Conservation (phyloP, 2,113 vertebrate genomes). For the Ctenodactylus gundi region DNA sequence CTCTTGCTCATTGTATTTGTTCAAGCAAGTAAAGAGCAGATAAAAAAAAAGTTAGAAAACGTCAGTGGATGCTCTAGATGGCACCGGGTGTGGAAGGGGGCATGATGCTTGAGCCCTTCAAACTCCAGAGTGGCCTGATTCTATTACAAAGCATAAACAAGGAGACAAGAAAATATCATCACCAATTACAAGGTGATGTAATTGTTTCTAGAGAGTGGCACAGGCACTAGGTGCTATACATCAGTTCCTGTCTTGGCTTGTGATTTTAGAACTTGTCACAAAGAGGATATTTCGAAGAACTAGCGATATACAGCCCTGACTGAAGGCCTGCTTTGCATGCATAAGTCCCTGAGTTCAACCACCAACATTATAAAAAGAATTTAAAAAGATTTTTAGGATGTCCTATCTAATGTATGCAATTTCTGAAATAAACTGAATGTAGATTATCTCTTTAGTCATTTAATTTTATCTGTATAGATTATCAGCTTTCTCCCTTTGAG, state of each 20-base stretch:
- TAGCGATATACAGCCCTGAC: no score
- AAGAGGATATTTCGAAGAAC: background rate
- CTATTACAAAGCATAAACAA: background rate
- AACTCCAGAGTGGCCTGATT: background rate
- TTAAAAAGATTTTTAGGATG: no score
- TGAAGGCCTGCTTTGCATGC: no score
- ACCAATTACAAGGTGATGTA: background rate
- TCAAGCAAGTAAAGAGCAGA: background rate
- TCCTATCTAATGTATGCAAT: no score
- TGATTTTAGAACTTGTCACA: background rate
- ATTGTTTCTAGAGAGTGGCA: background rate
- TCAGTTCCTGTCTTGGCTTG: background rate
- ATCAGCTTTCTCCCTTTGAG: background rate
- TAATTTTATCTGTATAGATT: background rate
- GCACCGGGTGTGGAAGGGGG: background rate
- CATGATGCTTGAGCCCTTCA: background rate
- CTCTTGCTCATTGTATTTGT: background rate
- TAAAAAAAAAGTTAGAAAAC: background rate
- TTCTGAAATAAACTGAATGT: background rate
- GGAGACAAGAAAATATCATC: background rate
- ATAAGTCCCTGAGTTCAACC: no score
- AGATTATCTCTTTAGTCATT: background rate
- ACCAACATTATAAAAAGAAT: no score
- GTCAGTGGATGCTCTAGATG: background rate
- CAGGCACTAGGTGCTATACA: background rate